These are phyloP conservation scores for Scaptodrosophila latifasciaeformis DNA, from an alignment of 2,888 invertebrate genomes.

Conservation along the genomic window DNA sequence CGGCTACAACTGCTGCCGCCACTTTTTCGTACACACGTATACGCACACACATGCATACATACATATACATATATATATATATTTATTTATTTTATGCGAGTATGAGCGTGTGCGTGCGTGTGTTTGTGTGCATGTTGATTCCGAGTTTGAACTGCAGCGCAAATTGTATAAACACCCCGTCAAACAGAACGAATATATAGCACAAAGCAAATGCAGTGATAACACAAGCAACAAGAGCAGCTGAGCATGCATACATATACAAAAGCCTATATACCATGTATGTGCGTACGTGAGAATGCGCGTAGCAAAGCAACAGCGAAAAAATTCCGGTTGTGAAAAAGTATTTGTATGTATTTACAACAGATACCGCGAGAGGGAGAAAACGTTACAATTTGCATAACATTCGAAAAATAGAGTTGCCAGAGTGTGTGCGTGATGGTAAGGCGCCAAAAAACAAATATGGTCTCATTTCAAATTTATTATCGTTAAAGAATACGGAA, in stretches of 20 bases:
- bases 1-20: slow-evolving; percentile 7
- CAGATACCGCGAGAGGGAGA: background rate
- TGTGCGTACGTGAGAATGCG: slow-evolving; percentile 59
- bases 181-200: slow-evolving; percentile 42
- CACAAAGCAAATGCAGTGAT: slow-evolving; percentile 61
- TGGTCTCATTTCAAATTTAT: too few species aligned
- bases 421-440: too few species aligned
- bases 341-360: background rate
- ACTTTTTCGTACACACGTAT: slow-evolving; percentile 33
- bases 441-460: background rate
- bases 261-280: too few species aligned
- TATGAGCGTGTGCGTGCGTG: slow-evolving; percentile 3
- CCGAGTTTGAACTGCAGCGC: slow-evolving; percentile 35
- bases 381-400: background rate
- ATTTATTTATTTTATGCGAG: slow-evolving; percentile 11
- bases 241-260: slow-evolving; percentile 44
- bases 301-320: slow-evolving; percentile 53
- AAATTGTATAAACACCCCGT: slow-evolving; percentile 48
- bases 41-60: slow-evolving; percentile 4
- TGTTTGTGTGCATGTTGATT: slow-evolving; percentile 1
- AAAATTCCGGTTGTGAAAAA: slow-evolving; percentile 64
- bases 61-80: slow-evolving; percentile 6
- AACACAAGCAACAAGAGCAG: slow-evolving; percentile 47
- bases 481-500: too few species aligned
- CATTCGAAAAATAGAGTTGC: too few species aligned